Evolutionary conservation across 2,888 invertebrate genomes (phyloP).

Genomic region (Papilio gigon): DNA sequence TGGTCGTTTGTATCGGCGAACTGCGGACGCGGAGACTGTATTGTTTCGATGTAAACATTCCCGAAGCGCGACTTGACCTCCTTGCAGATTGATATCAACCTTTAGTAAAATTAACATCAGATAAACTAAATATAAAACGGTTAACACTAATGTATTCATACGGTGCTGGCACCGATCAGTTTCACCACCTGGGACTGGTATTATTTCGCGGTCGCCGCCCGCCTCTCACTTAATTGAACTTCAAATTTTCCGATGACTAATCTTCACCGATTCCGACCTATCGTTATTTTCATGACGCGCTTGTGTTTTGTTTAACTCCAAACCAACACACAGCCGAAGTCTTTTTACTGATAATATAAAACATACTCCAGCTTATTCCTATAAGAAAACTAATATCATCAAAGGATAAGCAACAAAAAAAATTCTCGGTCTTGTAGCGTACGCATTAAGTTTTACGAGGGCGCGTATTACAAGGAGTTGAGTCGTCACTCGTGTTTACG

Average conservation of each 20-base stretch:
- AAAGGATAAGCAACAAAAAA: conserved; percentile 18
- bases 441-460: conserved; percentile 72
- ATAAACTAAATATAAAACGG: too few species aligned
- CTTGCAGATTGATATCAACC: conserved; percentile 53
- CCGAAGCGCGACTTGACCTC: conserved; percentile 53
- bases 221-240: too few species aligned
- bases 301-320: not conserved
- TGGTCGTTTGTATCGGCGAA: conserved; percentile 53
- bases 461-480: conserved; percentile 70
- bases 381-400: conserved; percentile 29
- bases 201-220: too few species aligned
- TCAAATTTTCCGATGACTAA: too few species aligned
- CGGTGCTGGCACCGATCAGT: too few species aligned
- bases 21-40: conserved; percentile 49
- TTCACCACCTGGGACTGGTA: too few species aligned
- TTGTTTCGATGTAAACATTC: conserved; percentile 61
- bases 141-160: too few species aligned
- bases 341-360: not conserved
- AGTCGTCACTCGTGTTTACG: conserved; percentile 74
- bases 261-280: too few species aligned
- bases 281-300: not conserved
- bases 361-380: conserved; percentile 28
- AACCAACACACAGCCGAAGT: not conserved
- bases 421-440: conserved; percentile 41
- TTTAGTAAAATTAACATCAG: conserved; percentile 37